Conservation (phyloP, 2,888 invertebrate genomes). For the Drosophila robusta region DNA sequence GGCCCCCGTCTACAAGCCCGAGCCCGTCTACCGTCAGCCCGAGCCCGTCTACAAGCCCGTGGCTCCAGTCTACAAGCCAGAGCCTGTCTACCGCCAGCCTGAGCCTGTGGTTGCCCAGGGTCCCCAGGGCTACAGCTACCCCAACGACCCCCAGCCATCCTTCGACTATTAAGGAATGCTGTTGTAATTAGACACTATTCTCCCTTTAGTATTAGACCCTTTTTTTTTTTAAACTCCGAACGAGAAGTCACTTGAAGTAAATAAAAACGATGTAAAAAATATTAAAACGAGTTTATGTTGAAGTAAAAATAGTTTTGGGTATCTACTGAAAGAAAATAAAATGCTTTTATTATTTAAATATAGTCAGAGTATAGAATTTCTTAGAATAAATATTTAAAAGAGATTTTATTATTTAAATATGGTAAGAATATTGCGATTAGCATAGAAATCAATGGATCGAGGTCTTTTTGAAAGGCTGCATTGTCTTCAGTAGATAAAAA, state of each 20-base stretch:
- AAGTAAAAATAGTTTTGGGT: neutral
- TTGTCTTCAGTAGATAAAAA: too few relatives aligned
- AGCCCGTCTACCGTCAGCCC: conserved; percentile 21
- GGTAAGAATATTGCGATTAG: too few relatives aligned
- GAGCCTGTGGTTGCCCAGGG: conserved; percentile 26
- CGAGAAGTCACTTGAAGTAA: conserved; percentile 33
- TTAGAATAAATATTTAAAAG: too few relatives aligned
- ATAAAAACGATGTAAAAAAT: conserved; percentile 31
- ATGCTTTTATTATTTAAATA: too few relatives aligned
- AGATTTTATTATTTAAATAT: too few relatives aligned
- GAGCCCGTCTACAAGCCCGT: conserved; percentile 31
- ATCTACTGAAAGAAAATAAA: neutral
- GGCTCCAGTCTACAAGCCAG: conserved; percentile 22
- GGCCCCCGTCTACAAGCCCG: conserved; percentile 7
- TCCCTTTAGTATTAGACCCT: conserved; percentile 75
- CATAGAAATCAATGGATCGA: too few relatives aligned
- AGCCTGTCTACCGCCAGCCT: conserved; percentile 34
- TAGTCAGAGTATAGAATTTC: too few relatives aligned
- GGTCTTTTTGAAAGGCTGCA: too few relatives aligned
- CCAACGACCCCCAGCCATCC: conserved; percentile 81
- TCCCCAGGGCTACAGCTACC: conserved; percentile 76
- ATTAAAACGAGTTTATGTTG: neutral
- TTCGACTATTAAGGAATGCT: conserved; percentile 70
- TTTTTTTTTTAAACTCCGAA: conserved; percentile 44
- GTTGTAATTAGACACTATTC: conserved; percentile 52